Base-by-base conservation (phyloP, 2,113 vertebrate genomes). In the Carettochelys insculpta region DNA sequence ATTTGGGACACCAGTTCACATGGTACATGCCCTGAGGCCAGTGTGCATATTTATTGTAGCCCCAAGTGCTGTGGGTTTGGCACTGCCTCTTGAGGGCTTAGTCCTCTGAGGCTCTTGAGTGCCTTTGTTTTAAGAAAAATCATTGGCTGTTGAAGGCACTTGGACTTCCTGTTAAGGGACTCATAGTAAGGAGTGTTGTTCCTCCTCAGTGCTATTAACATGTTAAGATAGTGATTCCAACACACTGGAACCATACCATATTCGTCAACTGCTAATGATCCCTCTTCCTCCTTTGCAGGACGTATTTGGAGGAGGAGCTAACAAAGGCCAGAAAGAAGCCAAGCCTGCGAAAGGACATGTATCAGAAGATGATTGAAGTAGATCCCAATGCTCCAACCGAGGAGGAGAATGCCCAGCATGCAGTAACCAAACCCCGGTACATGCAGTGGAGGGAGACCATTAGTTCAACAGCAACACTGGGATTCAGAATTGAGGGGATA, bases 391-490 rank as follows among this genome's bases (percentile, higher is more conserved):
- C 99, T 3, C 99, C 99, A 0, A 99, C 99, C 0, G 92, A 96
- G 3, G 98, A 99, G 94, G 99, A 99, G 85, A 97, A 98, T 0
- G 93, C 97, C 27, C 97, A 98, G 95, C 97, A 98, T 75, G 99
- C 98, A 0, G 99, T 99, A 93, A 99, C 99, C 93, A 99, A 99
- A 95, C 99, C 99, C 0, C 98, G 99, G 80, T 99, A 99, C 97
- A 99, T 99, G 99, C 99, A 99, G 96, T 99, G 99, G 99, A 98
- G 99, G 8, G 99, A 99, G 97, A 99, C 99, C 82, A 99, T 99
- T 95, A 99, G 99, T 96, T 99, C 99, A 3, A 99, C 99, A 0
- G 98, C 99, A 92, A 99, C 99, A 0, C 97, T 99, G 19, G 99
- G 99, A 78, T 99, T 99, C 95, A 98, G 99, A 90, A 99, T 99